Base-by-base conservation (phyloP, 2,888 invertebrate species). In the Ephialtes manifestator region DNA sequence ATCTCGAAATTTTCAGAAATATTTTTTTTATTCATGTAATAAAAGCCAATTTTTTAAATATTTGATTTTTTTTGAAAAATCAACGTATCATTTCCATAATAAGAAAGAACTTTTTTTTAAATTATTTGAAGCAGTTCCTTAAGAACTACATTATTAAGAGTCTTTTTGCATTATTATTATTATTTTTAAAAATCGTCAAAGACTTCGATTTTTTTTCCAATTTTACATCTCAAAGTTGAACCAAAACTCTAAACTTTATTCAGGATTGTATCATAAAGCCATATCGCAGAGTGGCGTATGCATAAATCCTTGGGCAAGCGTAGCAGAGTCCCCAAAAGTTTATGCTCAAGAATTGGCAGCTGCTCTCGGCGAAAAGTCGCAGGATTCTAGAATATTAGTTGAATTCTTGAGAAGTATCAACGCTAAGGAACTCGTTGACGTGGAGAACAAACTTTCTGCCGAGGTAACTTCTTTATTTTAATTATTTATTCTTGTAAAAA, bases 201-300 rank as follows among this genome's bases (percentile, higher is more conserved):
- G 31, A 5, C 2, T 4, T 31, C 31, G 2, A 5, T 31, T 31
- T 31, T 31, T 4, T 31, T 31, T 31, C 5, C 3, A 4, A 35
- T 7, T 39, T 10, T 39, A 0, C 39, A 8, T 1, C 39, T 1
- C 39, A 39, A 39, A 39, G 39, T 39, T 39, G 10, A 10, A 39
- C 10, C 0, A 39, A 39, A 39, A 39, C 10, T 39, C 10, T n/a
- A 39, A 2, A 10, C 10, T 39, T 39, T 10, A 85, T 84, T 11
- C 65, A 93, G 93, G 93, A 68, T 87, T 93, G 39, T 93, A 91
- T 67, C 92, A 93, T 70, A 93, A 92, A 81, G 92, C 90, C 0
- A 93, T 93, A 60, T 10, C 81, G 0, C 93, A 93, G 77, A 93
- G 93, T 51, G 93, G 93, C 2, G 87, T 87, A 0, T 84, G 76